phyloP scores from a whole-genome alignment of 1,140 invertebrate species.

The Polyergus mexicanus region DNA sequence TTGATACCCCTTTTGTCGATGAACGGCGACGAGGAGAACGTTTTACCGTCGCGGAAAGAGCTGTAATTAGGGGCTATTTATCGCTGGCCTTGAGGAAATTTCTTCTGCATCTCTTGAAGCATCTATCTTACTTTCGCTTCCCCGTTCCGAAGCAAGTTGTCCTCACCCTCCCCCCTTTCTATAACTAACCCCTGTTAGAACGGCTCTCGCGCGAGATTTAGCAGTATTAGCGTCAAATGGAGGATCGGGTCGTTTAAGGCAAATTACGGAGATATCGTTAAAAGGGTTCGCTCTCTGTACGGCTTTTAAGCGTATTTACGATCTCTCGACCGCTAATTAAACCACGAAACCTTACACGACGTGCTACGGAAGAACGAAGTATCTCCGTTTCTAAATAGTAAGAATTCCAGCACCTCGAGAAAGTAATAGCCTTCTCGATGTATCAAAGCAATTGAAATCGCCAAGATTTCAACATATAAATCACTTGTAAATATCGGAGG shows the following conservation, averaged over 20 bases:
- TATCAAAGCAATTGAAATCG: conserved; percentile 38
- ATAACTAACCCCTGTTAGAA: conserved; percentile 45
- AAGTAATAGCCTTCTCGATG: conserved; percentile 40
- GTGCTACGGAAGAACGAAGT: conserved; percentile 28
- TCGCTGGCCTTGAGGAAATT: conserved; percentile 75
- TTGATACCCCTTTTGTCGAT: conserved; percentile 68
- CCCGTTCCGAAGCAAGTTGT: conserved; percentile 6
- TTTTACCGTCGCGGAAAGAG: conserved; percentile 58
- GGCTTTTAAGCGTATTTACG: conserved; percentile 72
- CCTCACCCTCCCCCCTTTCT: background rate
- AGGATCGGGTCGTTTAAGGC: conserved; percentile 66
- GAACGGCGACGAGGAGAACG: conserved; percentile 43
- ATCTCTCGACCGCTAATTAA: conserved; percentile 66
- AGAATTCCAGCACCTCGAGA: conserved; percentile 31
- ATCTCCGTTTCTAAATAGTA: conserved; percentile 16
- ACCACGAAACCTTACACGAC: conserved; percentile 45
- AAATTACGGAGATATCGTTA: conserved; percentile 74
- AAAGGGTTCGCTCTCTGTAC: conserved; percentile 49
- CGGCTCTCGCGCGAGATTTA: conserved; percentile 71
- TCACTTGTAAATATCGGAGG: conserved; percentile 25
- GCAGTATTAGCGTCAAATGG: conserved; percentile 72
- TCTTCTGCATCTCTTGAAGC: conserved; percentile 69
- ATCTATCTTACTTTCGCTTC: conserved; percentile 74
- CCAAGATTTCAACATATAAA: conserved; percentile 32
- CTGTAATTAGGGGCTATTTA: conserved; percentile 75